Base-by-base conservation (phyloP, 2,888 invertebrate species). In the Neria commutata region DNA sequence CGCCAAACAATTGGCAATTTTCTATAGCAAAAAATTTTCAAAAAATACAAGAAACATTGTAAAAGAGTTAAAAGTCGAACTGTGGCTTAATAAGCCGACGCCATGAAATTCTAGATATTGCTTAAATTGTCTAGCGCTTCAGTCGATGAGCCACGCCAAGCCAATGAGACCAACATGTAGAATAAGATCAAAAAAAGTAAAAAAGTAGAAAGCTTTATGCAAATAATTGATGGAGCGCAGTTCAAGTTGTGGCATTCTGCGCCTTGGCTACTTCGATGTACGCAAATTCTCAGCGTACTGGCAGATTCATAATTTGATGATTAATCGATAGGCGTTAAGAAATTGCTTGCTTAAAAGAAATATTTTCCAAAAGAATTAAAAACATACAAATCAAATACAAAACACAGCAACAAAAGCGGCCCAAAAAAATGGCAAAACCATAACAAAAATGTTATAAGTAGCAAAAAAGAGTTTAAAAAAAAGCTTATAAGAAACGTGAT, bases 81-180 rank as follows among this genome's bases (percentile, higher is more conserved):
- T 34, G 2, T 21, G 45, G n/a, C 23, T 25, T 42, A 58, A 40
- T 24, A 34, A 58, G 49, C 33, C 46, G 37, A 8, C 37, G 40
- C 51, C 55, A 51, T 59, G 59, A 59, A 59, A 55, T 56, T 47
- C 55, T 52, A 52, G 52, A 46, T 59, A 59, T 59, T 59, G 55
- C 40, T 55, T 42, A 55, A 59, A 55, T 55, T 54, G 51, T 25
- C 26, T 26, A 19, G 16, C 2, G 21, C 37, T 10, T 17, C n/a
- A 10, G n/a, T 37, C 37, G n/a, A 5, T 37, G 17, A 37, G n/a
- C 37, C n/a, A 37, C 37, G n/a, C 10, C 17, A 17, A 37, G 37
- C 37, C 10, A 14, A 37, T 5, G 17, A 24, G 3, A 47, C 47
- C 37, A 33, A 16, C 23, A 29, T 16, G 6, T 16, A 11, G 8